phyloP scores from a whole-genome alignment of 2,797 vertebrate species.

The Emys orbicularis region DNA sequence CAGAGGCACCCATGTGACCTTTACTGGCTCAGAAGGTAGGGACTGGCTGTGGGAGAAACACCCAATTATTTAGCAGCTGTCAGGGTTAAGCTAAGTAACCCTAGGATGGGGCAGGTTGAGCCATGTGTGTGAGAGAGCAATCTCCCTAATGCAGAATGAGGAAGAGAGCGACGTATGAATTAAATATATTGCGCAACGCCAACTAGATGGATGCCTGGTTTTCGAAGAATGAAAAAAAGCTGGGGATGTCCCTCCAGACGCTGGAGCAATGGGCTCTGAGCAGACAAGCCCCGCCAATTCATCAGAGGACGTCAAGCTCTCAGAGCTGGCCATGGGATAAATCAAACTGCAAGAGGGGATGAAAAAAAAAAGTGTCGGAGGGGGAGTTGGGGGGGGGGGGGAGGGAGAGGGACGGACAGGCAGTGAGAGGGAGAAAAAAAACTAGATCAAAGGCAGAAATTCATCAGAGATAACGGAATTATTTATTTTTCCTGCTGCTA shows the following conservation, averaged over 20 bases:
- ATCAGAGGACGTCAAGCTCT: slow-evolving; percentile 78
- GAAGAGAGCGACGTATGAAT: neutral
- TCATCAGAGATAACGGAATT: slow-evolving; percentile 88
- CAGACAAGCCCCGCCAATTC: slow-evolving; percentile 73
- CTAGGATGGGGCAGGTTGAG: neutral
- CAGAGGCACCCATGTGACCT: slow-evolving; percentile 56
- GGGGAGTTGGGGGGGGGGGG: neutral
- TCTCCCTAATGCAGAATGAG: neutral
- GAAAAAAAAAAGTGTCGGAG: neutral
- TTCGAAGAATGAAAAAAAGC: slow-evolving; percentile 10
- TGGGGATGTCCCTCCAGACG: slow-evolving; percentile 44
- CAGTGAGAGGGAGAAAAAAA: slow-evolving; percentile 66
- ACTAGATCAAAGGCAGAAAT: slow-evolving; percentile 89
- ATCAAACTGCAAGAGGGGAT: slow-evolving; percentile 71
- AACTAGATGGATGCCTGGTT: neutral
- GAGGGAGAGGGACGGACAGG: slow-evolving; percentile 47
- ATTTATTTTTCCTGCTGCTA: slow-evolving; percentile 86
- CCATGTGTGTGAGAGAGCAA: neutral
- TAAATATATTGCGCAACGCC: neutral
- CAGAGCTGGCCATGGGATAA: slow-evolving; percentile 70
- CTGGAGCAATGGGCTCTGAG: slow-evolving; percentile 50
- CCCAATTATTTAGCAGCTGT: slow-evolving; percentile 64
- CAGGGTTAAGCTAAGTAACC: slow-evolving; percentile 59
- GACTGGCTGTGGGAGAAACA: slow-evolving; percentile 39
- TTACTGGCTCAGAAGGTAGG: slow-evolving; percentile 4